Evolutionary conservation across 2,113 vertebrate genomes (phyloP), one percentile per base, ranked within the genome.

Genomic region (Triplophysa rosa): DNA sequence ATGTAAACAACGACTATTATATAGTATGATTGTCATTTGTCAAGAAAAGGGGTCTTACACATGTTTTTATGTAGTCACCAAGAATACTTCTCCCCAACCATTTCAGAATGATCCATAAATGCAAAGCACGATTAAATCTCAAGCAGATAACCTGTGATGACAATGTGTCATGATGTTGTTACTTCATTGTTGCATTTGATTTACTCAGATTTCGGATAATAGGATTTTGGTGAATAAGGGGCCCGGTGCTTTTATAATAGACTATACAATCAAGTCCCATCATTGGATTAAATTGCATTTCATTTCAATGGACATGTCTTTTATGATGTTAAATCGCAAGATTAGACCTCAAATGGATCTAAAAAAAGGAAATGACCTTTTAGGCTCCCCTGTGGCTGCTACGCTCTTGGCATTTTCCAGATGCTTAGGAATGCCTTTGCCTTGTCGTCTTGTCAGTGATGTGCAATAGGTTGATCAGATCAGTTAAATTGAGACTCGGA

Each of bases 401-500:
- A 67, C 14, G 59, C 52, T 59, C 56, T 59, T 78, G 67, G 16
- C 23, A 37, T 67, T 73, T 77, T 45, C 62, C 14, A 24, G 24
- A 82, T 77, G 59, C 67, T 67, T 59, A 4, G 58, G 58, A 5
- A 33, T 78, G 42, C 23, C 45, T 80, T 42, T 59, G 70, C 70
- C 54, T n/a, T 52, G 77, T 54, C 65, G 68, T 73, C 14, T 82
- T 73, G 42, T 74, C 26, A 24, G n/a, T 63, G 61, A 13, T 2
- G 24, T 82, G 24, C 40, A 42, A 77, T 82, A 26, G 19, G 21
- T 26, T 49, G 54, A 65, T 49, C 61, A 73, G 64, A 78, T 78
- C 49, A 24, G n/a, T 52, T 78, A 45, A 45, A 4, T 26, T 49
- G 24, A 77, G 73, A 77, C 61, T 23, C 9, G 1, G 12, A 52